phyloP scores from a whole-genome alignment of 2,797 vertebrate species.

The Knipowitschia caucasica region DNA sequence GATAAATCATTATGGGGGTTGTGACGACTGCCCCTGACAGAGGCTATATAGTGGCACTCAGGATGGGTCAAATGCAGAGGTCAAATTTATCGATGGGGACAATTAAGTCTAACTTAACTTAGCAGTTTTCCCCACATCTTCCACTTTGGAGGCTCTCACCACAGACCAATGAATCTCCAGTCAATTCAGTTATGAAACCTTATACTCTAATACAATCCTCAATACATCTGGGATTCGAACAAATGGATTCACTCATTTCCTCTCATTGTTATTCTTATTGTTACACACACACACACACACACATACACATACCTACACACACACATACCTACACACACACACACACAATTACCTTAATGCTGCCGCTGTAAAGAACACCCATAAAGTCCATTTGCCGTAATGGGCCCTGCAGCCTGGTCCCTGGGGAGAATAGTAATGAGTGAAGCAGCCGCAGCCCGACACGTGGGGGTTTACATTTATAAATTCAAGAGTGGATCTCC shows the following conservation, averaged over 20 bases:
- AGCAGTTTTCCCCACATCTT: neutral
- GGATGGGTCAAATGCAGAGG: too few relatives aligned
- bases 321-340: conserved; percentile 11
- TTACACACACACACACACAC: conserved; percentile 13
- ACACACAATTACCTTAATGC: conserved; percentile 79
- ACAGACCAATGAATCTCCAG: neutral
- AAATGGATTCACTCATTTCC: conserved; percentile 29
- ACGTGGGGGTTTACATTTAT: conserved; percentile 49
- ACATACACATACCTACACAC: too few relatives aligned
- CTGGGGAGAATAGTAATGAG: conserved; percentile 76
- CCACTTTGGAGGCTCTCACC: neutral
- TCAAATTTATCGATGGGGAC: too few relatives aligned
- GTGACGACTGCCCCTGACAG: too few relatives aligned
- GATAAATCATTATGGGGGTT: too few relatives aligned
- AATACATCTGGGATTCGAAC: conserved; percentile 5
- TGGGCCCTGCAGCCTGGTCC: conserved; percentile 55
- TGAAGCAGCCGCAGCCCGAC: conserved; percentile 43
- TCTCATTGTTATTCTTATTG: conserved; percentile 24
- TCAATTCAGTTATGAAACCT: neutral
- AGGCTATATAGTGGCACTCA: too few relatives aligned
- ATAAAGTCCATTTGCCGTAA: conserved; percentile 78
- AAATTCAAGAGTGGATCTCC: conserved; percentile 46
- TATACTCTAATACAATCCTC: conserved; percentile 1
- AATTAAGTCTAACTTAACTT: too few relatives aligned
- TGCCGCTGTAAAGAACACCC: conserved; percentile 69